phyloP scores from a whole-genome alignment of 2,113 vertebrate species.

The Nyctibius bracteatus region DNA sequence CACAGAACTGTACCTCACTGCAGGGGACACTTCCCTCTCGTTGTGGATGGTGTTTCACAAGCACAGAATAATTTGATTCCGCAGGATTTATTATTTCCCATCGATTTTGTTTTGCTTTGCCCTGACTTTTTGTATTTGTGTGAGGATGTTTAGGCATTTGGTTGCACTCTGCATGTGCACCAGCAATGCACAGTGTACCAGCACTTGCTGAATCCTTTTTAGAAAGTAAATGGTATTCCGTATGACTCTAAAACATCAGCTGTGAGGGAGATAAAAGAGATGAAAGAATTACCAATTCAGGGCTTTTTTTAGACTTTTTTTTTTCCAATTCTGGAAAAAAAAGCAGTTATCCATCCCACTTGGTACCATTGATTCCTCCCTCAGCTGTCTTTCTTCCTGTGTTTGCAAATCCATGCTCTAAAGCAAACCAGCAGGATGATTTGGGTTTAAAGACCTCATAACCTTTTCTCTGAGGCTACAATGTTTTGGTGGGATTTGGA shows the following conservation, averaged over 20 bases:
- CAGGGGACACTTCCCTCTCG: background rate
- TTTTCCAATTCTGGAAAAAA: background rate
- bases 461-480: background rate
- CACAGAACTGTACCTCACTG: rapidly evolving
- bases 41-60: background rate
- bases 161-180: background rate
- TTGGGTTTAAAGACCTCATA: background rate
- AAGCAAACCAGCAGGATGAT: background rate
- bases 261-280: background rate
- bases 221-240: background rate
- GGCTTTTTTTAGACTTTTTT: background rate
- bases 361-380: background rate
- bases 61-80: background rate
- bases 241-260: background rate
- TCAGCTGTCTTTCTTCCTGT: background rate
- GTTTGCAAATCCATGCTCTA: background rate
- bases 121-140: background rate
- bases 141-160: background rate
- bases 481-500: background rate
- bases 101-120: background rate
- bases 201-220: background rate
- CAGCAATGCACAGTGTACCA: rapidly evolving
- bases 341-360: background rate
- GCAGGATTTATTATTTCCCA: background rate
- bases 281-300: background rate